Percentiles rank a stretch among this genome's conserved stretches.
These are phyloP conservation scores for Plutella xylostella DNA, from an alignment of 2,888 invertebrate genomes.

Conservation along the genomic window DNA sequence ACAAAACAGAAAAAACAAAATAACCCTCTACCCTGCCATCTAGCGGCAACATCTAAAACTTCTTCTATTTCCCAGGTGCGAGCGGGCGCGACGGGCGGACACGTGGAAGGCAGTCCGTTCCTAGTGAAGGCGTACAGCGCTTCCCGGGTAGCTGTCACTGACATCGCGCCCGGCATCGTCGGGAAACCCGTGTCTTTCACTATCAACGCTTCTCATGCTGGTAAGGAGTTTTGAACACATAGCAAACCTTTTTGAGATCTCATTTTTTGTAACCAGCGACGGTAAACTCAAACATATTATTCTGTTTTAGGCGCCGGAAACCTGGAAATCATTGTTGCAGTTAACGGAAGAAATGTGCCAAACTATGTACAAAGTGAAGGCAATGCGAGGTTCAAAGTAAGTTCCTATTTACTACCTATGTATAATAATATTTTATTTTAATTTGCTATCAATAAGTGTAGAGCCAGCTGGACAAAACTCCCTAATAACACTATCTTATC, in stretches of 20 bases:
- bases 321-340: constrained; percentile 96
- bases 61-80: constrained; percentile 35
- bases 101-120: constrained; percentile 96
- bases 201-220: constrained; percentile 84
- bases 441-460: no score
- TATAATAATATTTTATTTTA: no score
- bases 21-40: not conserved
- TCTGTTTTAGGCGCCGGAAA: constrained; percentile 85
- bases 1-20: no score
- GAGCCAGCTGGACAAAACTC: no score
- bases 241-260: not conserved
- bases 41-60: constrained; percentile 30
- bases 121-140: constrained; percentile 96
- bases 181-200: constrained; percentile 95
- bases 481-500: no score
- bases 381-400: constrained; percentile 93
- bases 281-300: not conserved
- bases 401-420: no score
- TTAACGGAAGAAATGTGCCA: constrained; percentile 95
- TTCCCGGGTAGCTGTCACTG: constrained; percentile 92
- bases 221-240: constrained; percentile 23
- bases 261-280: no score
- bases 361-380: constrained; percentile 98
- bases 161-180: constrained; percentile 90
- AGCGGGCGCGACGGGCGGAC: constrained; percentile 74